Evolutionary conservation across 2,113 vertebrate genomes (phyloP).

Genomic region (Ophthalmolycus amberensis): DNA sequence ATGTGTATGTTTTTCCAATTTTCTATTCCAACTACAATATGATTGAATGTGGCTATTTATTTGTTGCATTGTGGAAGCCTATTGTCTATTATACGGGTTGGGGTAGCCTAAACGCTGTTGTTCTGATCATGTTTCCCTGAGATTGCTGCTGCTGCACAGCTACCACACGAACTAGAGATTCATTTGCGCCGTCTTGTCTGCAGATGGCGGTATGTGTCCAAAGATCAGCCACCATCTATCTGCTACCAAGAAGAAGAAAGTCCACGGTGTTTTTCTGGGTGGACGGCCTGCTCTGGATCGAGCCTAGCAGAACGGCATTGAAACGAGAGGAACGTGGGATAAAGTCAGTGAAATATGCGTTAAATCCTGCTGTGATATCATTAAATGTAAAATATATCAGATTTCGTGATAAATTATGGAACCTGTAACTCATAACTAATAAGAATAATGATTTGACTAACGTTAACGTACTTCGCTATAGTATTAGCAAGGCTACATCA

Average conservation of each 20-base stretch:
- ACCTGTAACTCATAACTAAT: not conserved
- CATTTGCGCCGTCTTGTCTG: not conserved
- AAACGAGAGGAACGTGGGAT: slow-evolving; percentile 56
- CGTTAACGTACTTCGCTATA: slow-evolving; percentile 14
- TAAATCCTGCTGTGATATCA: not conserved
- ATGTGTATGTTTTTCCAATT: not conserved
- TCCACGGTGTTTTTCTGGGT: slow-evolving; percentile 62
- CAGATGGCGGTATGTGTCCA: not conserved
- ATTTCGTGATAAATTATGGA: not conserved
- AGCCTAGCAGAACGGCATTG: slow-evolving; percentile 58
- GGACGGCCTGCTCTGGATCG: slow-evolving; percentile 68
- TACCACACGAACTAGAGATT: not conserved
- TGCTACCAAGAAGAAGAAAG: slow-evolving; percentile 54
- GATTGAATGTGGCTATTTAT: not conserved
- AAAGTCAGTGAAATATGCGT: slow-evolving; percentile 60
- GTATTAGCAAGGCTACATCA: slow-evolving; percentile 40
- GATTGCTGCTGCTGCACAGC: not conserved
- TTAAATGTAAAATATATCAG: not conserved
- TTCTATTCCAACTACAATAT: not conserved
- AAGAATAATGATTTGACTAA: not conserved
- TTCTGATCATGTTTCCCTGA: no score
- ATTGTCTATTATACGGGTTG: not conserved
- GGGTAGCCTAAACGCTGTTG: not conserved
- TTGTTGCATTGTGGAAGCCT: not conserved
- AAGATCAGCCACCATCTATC: not conserved